Conservation (phyloP, 2,888 invertebrate genomes). For the Cantharis rustica region DNA sequence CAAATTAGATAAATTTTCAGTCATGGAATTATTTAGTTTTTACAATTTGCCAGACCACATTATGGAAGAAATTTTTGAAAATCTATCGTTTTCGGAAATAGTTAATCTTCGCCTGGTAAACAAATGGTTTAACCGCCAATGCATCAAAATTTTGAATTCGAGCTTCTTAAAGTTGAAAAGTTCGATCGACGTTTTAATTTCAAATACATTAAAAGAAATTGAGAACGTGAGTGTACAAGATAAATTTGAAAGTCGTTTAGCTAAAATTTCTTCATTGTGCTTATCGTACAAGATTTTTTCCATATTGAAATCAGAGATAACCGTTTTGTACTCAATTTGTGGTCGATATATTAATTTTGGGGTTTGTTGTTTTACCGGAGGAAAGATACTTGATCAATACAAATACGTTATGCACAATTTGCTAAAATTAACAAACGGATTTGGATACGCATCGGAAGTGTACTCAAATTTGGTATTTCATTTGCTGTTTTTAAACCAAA, state of each 20-base stretch:
- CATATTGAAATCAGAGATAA: conserved; percentile 22
- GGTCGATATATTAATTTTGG: conserved; percentile 19
- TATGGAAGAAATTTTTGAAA: neutral
- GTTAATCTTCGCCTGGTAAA: neutral
- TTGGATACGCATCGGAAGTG: conserved; percentile 5
- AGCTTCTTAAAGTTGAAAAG: neutral
- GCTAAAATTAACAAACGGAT: neutral
- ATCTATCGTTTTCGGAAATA: conserved; percentile 1
- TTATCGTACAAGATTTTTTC: conserved; percentile 15
- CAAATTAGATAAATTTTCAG: neutral
- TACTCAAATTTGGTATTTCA: conserved; percentile 15
- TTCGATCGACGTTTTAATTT: neutral
- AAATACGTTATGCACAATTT: conserved; percentile 12
- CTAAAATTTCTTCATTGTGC: neutral
- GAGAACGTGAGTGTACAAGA: neutral
- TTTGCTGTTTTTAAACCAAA: conserved; percentile 21
- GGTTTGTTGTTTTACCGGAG: conserved; percentile 23
- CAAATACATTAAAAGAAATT: neutral
- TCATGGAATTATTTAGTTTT: neutral
- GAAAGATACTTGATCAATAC: conserved; percentile 23
- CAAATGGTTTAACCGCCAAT: conserved; percentile 4
- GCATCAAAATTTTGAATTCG: neutral
- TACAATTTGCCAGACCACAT: neutral
- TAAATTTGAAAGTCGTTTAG: neutral
- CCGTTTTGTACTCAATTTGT: conserved; percentile 16